Base-by-base conservation (phyloP, 1,140 invertebrate species). In the Mycetomoellerius zeteki region DNA sequence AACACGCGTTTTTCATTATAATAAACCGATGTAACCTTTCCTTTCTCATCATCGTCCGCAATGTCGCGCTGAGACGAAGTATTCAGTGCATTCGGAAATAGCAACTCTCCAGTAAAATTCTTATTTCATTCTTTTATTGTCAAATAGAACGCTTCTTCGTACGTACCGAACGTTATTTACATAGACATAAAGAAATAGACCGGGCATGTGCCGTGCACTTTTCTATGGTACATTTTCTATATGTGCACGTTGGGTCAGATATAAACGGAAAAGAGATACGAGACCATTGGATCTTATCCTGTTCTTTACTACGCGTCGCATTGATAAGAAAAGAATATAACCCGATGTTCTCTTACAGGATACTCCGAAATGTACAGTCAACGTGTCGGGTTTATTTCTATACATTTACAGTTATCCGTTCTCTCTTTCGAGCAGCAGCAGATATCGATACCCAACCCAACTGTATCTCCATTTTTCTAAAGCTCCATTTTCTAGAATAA, bases 401-500 rank as follows among this genome's bases (percentile, higher is more conserved):
- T 30, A 52, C 24, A 16, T 72, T 37, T 62, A 77, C 30, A 12
- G 14, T 64, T 43, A 77, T 64, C 16, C 72, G 12, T 50, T 73
- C 19, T 60, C 14, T 60, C 54, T 56, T 56, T 56, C 54, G 47
- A 24, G 16, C 14, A 21, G n/a, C 67, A 24, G 19, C 14, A 16
- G 80, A 47, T 58, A 58, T 47, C 37, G 37, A 75, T 33, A 62
- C 37, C 24, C 30, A 19, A 21, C 12, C 10, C 69, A 50, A 69
- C 37, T 75, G 14, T n/a, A 75, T 84, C 50, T 73, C 12, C 80
- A 84, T 84, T 84, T 84, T 73, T 43, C 64, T 54, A 54, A 81
- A 81, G 30, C 43, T 75, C 30, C 12, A 73, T 56, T 75, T 75
- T 58, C 58, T 64, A 10, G 21, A 58, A 52, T 71, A 81, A 71